Evolutionary conservation across 2,888 invertebrate genomes (phyloP), one percentile per base, ranked within the genome.

Genomic region (Drosophila prostipennis): DNA sequence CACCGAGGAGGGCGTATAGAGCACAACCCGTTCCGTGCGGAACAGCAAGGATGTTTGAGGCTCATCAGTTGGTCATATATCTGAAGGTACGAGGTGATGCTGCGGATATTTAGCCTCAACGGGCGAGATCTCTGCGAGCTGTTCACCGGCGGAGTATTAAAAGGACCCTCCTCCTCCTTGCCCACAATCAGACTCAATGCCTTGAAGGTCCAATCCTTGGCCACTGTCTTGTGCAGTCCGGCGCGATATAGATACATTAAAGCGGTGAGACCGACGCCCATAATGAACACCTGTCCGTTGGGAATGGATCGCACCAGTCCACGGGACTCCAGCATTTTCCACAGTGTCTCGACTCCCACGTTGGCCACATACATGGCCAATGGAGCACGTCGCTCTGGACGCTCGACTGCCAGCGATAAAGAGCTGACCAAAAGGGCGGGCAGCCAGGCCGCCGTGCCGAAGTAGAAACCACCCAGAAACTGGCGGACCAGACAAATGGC

Each of bases 321-420:
- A 69, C 96, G 92, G 64, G 93, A 93, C 32, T 93, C 93, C 11
- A 94, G 93, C 94, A 96, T 95, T 72, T 94, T 93, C 93, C 95
- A 96, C 32, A 95, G 87, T 0, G 96, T 95, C 92, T 96, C 96
- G 3, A 95, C 94, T 1, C 96, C 96, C 92, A 96, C 94, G 92
- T 97, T 97, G 42, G 96, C 94, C 53, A 96, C 95, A 91, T 97
- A 97, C 37, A 97, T 92, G 76, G 95, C 94, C 29, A 97, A 92
- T 14, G 96, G 92, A 5, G 94, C 93, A 55, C 96, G 93, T 77
- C 97, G 93, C 26, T 94, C 94, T 48, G 95, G 94, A 75, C 96
- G 93, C 92, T 97, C 97, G 63, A 96, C 93, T 42, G 94, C 87
- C 88, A 97, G 95, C 43, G 96, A 94, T 74, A 94, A 91, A 14